These are phyloP conservation scores for Babylonia areolata DNA, from an alignment of 1,140 invertebrate genomes.

Conservation along the genomic window DNA sequence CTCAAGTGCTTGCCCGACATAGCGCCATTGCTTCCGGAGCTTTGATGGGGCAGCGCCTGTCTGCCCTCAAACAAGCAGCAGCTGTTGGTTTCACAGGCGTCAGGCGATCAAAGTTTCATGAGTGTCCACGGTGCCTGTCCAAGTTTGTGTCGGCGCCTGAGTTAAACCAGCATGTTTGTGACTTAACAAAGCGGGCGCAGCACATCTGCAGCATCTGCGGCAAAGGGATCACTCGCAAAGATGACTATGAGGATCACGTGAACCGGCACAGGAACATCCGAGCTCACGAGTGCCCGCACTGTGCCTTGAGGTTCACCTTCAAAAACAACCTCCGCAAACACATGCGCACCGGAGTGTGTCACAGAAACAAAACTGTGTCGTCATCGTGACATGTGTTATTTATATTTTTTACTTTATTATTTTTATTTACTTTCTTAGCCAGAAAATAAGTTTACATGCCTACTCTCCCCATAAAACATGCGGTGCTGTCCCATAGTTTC, in stretches of 20 bases:
- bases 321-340: slow-evolving; percentile 16
- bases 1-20: background rate
- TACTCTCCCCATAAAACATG: no score
- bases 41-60: background rate
- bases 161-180: background rate
- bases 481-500: background rate
- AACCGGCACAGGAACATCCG: slow-evolving; percentile 14
- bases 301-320: background rate
- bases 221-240: slow-evolving; percentile 11
- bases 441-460: no score
- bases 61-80: background rate
- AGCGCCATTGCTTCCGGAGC: no score
- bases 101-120: background rate
- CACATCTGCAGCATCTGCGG: slow-evolving; percentile 6
- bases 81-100: background rate
- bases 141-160: background rate
- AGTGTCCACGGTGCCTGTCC: background rate
- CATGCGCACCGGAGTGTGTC: background rate
- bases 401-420: no score
- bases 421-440: no score
- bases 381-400: no score
- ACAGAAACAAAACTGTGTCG: background rate
- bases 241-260: slow-evolving; percentile 11
- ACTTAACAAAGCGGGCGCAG: background rate
- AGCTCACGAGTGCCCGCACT: slow-evolving; percentile 10